These are phyloP conservation scores for Cyanoramphus novaezelandiae DNA, from an alignment of 2,113 vertebrate genomes.

Conservation along the genomic window DNA sequence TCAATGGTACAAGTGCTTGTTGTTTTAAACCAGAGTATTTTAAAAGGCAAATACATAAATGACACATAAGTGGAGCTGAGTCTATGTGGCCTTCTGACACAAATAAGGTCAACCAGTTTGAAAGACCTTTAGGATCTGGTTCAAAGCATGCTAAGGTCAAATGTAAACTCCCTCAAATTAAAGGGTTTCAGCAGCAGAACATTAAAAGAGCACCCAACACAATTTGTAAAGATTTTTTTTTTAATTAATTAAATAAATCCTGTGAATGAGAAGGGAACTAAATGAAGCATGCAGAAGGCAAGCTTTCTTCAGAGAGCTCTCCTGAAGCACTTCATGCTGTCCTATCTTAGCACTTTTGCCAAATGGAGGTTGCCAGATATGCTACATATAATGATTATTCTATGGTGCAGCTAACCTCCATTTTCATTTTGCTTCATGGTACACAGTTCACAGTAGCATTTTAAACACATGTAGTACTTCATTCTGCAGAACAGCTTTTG, in stretches of 20 bases:
- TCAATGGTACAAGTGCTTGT: background rate
- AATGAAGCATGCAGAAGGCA: background rate
- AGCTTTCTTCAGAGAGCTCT: background rate
- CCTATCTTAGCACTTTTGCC: background rate
- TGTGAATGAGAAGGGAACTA: background rate
- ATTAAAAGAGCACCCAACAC: background rate
- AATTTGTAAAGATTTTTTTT: background rate
- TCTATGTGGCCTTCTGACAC: background rate
- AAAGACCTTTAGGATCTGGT: background rate
- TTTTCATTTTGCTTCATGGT: background rate
- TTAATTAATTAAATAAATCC: background rate
- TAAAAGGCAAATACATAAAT: background rate
- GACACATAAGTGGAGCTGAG: background rate
- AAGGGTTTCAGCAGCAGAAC: background rate
- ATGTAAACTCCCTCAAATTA: background rate
- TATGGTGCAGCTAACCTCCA: background rate
- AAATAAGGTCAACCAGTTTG: background rate
- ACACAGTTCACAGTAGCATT: background rate
- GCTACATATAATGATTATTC: background rate
- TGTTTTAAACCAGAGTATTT: background rate
- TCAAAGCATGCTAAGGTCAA: background rate
- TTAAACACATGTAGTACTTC: background rate
- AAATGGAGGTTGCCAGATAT: background rate
- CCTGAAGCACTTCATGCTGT: background rate
- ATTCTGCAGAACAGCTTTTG: background rate